These are phyloP conservation scores for Acronicta alni DNA, from an alignment of 2,888 invertebrate species.

Conservation along the genomic window DNA sequence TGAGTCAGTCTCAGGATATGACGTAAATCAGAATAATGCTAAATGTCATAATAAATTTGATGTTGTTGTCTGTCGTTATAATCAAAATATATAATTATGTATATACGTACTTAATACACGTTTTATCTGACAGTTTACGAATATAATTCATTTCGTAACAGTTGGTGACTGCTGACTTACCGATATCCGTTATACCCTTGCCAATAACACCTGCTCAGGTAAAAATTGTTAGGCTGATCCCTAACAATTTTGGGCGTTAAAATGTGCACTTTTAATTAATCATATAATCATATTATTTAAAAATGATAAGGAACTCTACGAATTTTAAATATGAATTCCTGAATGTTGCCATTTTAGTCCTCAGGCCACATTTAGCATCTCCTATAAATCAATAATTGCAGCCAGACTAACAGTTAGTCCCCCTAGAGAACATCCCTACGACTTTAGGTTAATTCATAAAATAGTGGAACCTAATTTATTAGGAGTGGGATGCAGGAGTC, in stretches of 20 bases:
- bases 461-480: slow-evolving; percentile 23
- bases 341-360: too few relatives aligned
- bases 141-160: slow-evolving; percentile 10
- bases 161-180: slow-evolving; percentile 4
- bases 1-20: slow-evolving; percentile 16
- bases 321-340: too few relatives aligned
- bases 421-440: background rate
- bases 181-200: slow-evolving; percentile 14
- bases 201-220: slow-evolving; percentile 2
- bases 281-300: too few relatives aligned
- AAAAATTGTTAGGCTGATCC: too few relatives aligned
- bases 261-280: too few relatives aligned
- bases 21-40: slow-evolving; percentile 19
- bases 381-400: too few relatives aligned
- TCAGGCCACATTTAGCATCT: too few relatives aligned
- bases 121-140: slow-evolving; percentile 6
- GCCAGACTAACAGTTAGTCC: too few relatives aligned
- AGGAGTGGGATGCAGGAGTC: slow-evolving; percentile 54
- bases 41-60: slow-evolving; percentile 11
- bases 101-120: too few relatives aligned
- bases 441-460: slow-evolving; percentile 10
- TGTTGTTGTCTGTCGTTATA: background rate
- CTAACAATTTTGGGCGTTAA: too few relatives aligned
- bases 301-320: too few relatives aligned
- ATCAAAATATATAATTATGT: slow-evolving; percentile 4